Base-by-base conservation (phyloP, 2,888 invertebrate genomes). In the Orthonychiurus folsomi region DNA sequence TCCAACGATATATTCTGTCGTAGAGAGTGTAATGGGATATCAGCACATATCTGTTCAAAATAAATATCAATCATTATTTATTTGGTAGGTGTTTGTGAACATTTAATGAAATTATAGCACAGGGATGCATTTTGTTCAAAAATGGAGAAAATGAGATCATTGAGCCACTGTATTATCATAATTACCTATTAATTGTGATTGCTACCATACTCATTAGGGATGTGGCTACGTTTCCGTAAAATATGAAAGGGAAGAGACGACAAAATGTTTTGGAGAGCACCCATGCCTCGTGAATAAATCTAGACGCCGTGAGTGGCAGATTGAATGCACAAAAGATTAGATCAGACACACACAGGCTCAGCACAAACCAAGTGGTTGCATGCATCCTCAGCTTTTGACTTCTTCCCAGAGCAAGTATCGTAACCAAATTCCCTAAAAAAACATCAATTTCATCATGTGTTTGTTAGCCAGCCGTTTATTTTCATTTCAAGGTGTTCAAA, bases 171-270 rank as follows among this genome's bases (percentile, higher is more conserved):
- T 48, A 48, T 15, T 48, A n/a, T 48, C 48, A 15, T 48, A 73
- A 79, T 79, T 75, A 89, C 89, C 91, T 86, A 79, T 91, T 92
- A 64, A 92, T 79, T 28, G 91, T 91, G 69, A 92, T 91, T 69
- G 89, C 89, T 59, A 91, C 90, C 88, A 92, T 91, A 74, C 89
- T 90, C 66, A 91, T 80, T 48, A 92, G 79, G 0, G 90, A 90
- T 2, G 89, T 89, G 0, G 90, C 91, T 59, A 91, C 90, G 76
- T 92, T 92, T 64, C 90, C 90, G 75, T 92, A 92, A 79, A 92
- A 90, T 71, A 92, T 84, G 71, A 92, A 86, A 0, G 91, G 90
- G 79, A 91, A 92, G 77, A 91, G 81, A 78, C 86, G 85, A 76
- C 91, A 92, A 47, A 90, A 80, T 1, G 82, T 81, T 23, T 84